A percentile compares a stretch with the other conserved stretches of the same genome.
These are phyloP conservation scores for Strigamia maritima DNA, from an alignment of 2,888 invertebrate genomes.

Conservation along the genomic window DNA sequence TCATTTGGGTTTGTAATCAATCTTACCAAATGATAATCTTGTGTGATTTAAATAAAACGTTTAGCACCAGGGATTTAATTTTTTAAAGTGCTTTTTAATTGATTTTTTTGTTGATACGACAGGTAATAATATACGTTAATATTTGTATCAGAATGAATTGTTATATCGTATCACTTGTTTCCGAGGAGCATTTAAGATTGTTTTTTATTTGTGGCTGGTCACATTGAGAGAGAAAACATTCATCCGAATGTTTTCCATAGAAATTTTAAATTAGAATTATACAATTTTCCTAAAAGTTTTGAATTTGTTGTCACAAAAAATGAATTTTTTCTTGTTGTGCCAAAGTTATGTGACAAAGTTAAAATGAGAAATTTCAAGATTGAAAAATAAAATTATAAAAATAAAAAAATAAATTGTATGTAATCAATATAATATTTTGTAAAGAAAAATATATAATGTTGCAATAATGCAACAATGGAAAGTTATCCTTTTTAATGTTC, in stretches of 20 bases:
- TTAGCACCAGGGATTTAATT: neutral
- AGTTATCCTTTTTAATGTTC: neutral
- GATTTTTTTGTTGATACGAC: neutral
- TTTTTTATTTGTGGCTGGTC: neutral
- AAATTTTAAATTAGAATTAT: neutral
- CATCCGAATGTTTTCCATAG: neutral
- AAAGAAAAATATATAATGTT: neutral
- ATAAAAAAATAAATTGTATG: neutral
- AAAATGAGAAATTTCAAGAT: neutral
- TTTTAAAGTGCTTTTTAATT: neutral
- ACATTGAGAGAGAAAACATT: neutral
- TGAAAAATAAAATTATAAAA: neutral
- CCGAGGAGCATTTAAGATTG: too few species aligned
- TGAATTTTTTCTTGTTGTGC: neutral
- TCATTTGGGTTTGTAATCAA: neutral
- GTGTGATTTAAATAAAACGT: neutral
- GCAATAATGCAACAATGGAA: neutral
- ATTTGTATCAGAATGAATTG: neutral
- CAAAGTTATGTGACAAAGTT: slow-evolving; percentile 6
- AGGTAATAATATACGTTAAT: neutral
- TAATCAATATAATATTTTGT: slow-evolving; percentile 13
- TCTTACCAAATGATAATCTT: neutral
- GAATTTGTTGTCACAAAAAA: neutral
- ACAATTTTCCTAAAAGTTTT: neutral
- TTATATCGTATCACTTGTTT: neutral